A percentile compares a stretch with the other conserved stretches of the same genome.
These are phyloP conservation scores for Allophyes oxyacanthae DNA, from an alignment of 2,888 invertebrate genomes.

Conservation along the genomic window DNA sequence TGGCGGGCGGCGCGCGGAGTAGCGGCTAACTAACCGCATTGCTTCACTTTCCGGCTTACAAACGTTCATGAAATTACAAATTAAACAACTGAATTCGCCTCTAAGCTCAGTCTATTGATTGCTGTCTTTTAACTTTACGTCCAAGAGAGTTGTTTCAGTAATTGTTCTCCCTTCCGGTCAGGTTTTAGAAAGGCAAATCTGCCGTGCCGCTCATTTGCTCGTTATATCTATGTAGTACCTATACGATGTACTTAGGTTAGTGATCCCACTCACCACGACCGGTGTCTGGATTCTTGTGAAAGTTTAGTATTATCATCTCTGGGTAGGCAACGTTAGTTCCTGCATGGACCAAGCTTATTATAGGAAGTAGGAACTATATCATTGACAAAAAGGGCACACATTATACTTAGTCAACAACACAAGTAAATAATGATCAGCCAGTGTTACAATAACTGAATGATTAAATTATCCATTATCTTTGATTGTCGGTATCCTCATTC, in stretches of 20 bases:
- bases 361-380: too few relatives aligned
- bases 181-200: constrained; percentile 1
- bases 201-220: too few relatives aligned
- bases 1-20: not conserved
- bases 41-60: constrained; percentile 1
- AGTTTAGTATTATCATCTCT: constrained; percentile 18
- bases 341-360: too few relatives aligned
- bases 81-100: constrained; percentile 2
- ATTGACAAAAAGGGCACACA: not conserved
- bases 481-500: constrained; percentile 16
- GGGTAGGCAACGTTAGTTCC: too few relatives aligned
- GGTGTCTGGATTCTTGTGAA: constrained; percentile 11
- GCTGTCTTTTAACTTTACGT: not conserved
- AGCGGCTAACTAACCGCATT: constrained; percentile 7
- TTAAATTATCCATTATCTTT: too few relatives aligned
- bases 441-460: too few relatives aligned
- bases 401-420: not conserved
- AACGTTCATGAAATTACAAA: not conserved
- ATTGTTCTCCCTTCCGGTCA: not conserved
- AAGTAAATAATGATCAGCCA: not conserved
- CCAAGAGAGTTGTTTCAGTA: too few relatives aligned
- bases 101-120: not conserved
- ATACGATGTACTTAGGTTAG: constrained; percentile 14
- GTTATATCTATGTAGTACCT: too few relatives aligned
- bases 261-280: constrained; percentile 16